These are phyloP conservation scores for Achatina immaculata DNA, from an alignment of 1,140 invertebrate genomes.

Conservation along the genomic window DNA sequence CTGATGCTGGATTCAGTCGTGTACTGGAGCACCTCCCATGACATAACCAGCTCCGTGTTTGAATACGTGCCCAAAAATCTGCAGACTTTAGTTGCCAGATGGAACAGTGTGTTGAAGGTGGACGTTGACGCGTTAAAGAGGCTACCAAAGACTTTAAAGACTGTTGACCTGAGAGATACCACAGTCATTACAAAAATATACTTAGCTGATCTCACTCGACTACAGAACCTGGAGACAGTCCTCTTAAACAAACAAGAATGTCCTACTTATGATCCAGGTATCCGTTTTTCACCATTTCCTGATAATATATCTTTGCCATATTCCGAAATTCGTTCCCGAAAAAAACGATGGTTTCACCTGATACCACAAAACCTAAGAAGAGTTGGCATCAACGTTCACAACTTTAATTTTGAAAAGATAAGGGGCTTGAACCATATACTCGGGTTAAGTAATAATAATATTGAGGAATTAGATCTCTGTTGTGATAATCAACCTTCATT, in stretches of 20 bases:
- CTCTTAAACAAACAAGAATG: neutral
- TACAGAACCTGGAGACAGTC: neutral
- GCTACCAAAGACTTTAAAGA: neutral
- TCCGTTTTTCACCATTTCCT: neutral
- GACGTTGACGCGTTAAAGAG: neutral
- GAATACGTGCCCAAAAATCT: neutral
- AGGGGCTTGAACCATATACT: no score
- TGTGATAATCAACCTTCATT: neutral
- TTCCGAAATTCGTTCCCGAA: neutral
- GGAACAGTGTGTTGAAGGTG: neutral
- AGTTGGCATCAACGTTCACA: no score
- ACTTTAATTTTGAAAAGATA: no score
- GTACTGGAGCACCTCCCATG: neutral
- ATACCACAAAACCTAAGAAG: neutral
- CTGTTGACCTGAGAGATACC: neutral
- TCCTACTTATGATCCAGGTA: neutral
- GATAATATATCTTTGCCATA: neutral
- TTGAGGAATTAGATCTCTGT: no score
- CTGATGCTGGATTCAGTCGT: neutral
- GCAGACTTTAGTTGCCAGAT: neutral
- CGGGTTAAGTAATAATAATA: no score
- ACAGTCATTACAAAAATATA: neutral
- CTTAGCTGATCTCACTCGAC: neutral
- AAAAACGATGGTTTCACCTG: neutral
- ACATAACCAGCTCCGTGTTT: neutral